Conservation (phyloP, 2,113 vertebrate genomes). For the Centrocercus urophasianus region DNA sequence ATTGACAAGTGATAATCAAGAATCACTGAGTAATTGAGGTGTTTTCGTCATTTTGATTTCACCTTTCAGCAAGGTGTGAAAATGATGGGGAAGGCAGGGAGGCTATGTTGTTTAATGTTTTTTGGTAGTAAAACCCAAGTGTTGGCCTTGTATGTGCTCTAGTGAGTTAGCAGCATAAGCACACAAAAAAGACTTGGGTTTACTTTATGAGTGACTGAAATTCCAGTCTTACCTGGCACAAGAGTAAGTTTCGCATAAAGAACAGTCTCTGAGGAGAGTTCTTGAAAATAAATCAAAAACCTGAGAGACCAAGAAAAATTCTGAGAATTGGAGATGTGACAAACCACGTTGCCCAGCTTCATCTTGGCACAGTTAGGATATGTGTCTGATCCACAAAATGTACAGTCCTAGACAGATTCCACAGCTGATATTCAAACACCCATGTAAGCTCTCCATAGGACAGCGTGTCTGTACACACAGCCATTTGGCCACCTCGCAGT, state of each 20-base stretch:
- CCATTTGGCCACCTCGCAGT: not conserved
- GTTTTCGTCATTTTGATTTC: not conserved
- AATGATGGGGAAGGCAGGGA: not conserved
- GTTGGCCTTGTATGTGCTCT: not conserved
- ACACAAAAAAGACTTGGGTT: not conserved
- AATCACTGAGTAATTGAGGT: not conserved
- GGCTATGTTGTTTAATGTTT: not conserved
- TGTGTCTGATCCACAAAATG: not conserved
- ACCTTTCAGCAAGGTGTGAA: not conserved
- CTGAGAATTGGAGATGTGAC: not conserved
- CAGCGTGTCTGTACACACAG: not conserved
- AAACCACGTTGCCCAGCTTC: not conserved
- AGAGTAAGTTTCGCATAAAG: not conserved
- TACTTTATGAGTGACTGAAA: slow-evolving; percentile 20
- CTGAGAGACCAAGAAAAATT: not conserved
- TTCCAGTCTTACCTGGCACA: slow-evolving; percentile 30
- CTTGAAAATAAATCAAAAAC: slow-evolving; percentile 28
- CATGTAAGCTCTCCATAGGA: not conserved
- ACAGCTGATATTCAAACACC: not conserved
- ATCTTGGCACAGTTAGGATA: not conserved
- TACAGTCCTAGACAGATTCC: not conserved
- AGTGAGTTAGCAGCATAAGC: not conserved
- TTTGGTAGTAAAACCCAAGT: not conserved
- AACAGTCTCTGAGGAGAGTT: not conserved
- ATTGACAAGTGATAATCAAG: not conserved